Evolutionary conservation across 2,113 vertebrate genomes (phyloP), one percentile per base, ranked within the genome.

Genomic region (Gadus chalcogrammus): DNA sequence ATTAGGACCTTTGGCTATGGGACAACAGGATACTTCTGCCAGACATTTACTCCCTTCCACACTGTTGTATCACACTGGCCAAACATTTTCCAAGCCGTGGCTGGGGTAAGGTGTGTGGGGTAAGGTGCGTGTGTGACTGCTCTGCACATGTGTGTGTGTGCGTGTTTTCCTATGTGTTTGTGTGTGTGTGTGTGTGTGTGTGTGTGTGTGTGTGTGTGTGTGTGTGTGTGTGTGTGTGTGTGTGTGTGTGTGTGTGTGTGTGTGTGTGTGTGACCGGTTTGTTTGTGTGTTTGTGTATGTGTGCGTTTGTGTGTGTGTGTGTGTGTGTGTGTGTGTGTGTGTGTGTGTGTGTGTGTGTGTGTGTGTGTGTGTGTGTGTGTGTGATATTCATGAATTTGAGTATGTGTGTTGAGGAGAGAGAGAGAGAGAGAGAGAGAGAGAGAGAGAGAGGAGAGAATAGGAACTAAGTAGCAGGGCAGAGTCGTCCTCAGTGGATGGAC

Each of bases 401-500:
- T 16, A 2, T 58, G 55, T 56, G 55, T 56, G 55, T 56, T 11
- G 2, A 16, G 16, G 53, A 55, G 53, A 55, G 53, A 55, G 53
- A 55, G 53, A 55, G 53, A 55, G 53, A 16, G 53, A 15, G 22
- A 24, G 11, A 24, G 56, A 18, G 5, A 3, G 56, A 18, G 56
- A 42, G 38, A 42, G 38, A 42, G 38, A 42, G 38, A 42, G 38
- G 59, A 42, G 61, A n/a, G 22, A 61, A 68, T 64, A 74, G 65
- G 75, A 60, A 78, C 78, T 79, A 71, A 74, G 68, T 69, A 85
- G 73, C 67, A 60, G 42, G 42, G 72, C 59, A 71, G 42, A 48
- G 64, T 77, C 81, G 72, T 67, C 71, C 60, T 73, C 59, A 18
- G 77, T 88, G 79, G 83, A 85, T 75, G 75, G 73, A 81, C 79